Evolutionary conservation across 2,888 invertebrate species (phyloP).

Genomic region (Hemaris fuciformis): DNA sequence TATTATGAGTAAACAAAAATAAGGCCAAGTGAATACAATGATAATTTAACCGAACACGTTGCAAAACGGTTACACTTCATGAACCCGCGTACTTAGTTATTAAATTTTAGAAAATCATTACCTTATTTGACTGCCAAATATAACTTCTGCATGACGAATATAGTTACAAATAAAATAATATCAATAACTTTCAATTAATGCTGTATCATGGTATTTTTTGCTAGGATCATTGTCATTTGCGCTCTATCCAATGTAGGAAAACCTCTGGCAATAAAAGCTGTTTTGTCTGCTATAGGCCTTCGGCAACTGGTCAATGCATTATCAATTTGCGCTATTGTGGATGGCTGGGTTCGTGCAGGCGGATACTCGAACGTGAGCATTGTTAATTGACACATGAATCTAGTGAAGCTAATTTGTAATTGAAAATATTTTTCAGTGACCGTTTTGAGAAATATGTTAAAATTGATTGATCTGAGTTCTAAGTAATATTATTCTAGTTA

Average conservation of each 20-base stretch:
- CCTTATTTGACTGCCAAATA: neutral
- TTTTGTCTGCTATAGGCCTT: neutral
- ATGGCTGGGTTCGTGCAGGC: neutral
- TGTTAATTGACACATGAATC: slow-evolving; percentile 1
- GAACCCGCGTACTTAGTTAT: slow-evolving; percentile 24
- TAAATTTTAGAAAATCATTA: neutral
- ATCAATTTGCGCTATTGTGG: neutral
- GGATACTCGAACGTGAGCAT: neutral
- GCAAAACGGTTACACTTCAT: slow-evolving; percentile 53
- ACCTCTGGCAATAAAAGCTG: neutral
- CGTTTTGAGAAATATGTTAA: neutral
- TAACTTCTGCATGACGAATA: neutral
- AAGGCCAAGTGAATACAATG: slow-evolving; percentile 29
- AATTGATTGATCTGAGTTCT: too few relatives aligned
- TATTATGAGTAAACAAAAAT: neutral
- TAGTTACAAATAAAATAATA: neutral
- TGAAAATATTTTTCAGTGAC: neutral
- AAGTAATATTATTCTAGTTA: too few relatives aligned
- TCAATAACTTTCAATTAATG: neutral
- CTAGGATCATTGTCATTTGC: neutral
- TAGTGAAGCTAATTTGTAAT: neutral
- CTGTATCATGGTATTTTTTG: neutral
- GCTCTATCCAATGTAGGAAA: neutral
- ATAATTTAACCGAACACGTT: slow-evolving; percentile 32
- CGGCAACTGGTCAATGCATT: neutral